Evolutionary conservation across 2,113 vertebrate species (phyloP).

Genomic region (Pontoporia blainvillei): DNA sequence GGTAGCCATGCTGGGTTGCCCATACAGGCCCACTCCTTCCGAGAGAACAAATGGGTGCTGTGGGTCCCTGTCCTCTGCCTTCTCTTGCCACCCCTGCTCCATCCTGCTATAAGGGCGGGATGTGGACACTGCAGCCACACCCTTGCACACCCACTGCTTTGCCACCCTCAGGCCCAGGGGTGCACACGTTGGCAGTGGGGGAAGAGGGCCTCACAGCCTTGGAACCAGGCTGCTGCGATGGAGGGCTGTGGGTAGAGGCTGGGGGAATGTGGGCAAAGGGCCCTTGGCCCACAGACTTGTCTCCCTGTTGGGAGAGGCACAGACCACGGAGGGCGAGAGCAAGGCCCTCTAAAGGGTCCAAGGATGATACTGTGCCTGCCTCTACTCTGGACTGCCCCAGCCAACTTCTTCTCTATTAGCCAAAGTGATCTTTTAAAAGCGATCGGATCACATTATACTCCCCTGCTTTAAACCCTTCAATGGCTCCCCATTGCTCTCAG

Average conservation of each 20-base stretch:
- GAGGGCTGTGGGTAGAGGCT: neutral
- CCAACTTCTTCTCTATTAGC: neutral
- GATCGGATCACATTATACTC: neutral
- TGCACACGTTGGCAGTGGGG: no score
- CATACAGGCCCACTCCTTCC: fast-evolving
- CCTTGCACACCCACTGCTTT: neutral
- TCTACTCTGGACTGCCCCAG: neutral
- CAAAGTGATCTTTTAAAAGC: neutral
- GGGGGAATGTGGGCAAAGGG: neutral
- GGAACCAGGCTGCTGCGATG: neutral
- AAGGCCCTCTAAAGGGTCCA: neutral
- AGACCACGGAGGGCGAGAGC: neutral
- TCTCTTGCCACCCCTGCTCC: neutral
- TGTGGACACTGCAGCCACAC: neutral
- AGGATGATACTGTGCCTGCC: neutral
- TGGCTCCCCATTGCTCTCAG: neutral
- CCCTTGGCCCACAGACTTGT: neutral
- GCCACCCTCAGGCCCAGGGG: neutral
- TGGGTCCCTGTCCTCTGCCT: fast-evolving
- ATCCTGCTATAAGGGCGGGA: neutral
- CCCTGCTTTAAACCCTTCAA: neutral
- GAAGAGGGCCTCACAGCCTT: neutral
- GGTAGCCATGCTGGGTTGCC: fast-evolving
- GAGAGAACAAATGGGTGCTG: fast-evolving
- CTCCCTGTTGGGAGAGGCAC: neutral